Evolutionary conservation across 2,113 vertebrate species (phyloP).

Genomic region (Gopherus flavomarginatus): DNA sequence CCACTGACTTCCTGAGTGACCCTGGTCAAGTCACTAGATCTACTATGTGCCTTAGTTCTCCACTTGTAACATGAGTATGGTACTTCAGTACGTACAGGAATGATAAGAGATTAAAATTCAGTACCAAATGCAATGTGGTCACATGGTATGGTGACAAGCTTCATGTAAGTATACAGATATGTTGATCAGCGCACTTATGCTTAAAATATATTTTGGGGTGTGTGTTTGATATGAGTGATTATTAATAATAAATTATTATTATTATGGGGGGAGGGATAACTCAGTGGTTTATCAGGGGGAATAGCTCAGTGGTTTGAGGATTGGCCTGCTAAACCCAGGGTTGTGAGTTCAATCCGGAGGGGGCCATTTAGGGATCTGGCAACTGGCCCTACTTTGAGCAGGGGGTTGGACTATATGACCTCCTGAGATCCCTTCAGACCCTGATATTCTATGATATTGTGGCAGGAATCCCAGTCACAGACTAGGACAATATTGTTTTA

Average conservation of each 20-base stretch:
- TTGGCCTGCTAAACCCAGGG: too few species aligned
- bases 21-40: neutral
- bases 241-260: neutral
- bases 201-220: neutral
- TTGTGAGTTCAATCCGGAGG: too few species aligned
- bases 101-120: neutral
- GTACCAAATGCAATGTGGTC: neutral
- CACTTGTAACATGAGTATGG: neutral
- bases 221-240: neutral
- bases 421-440: too few species aligned
- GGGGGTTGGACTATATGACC: too few species aligned
- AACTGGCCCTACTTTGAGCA: too few species aligned
- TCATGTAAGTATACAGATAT: neutral
- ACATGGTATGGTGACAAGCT: neutral
- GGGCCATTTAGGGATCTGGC: too few species aligned
- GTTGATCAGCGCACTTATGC: neutral
- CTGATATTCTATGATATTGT: neutral
- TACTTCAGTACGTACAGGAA: neutral
- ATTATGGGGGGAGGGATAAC: too few species aligned
- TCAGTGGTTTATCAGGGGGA: too few species aligned
- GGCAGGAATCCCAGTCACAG: neutral
- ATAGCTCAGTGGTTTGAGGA: too few species aligned
- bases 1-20: neutral
- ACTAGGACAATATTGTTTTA: neutral
- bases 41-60: neutral